These are phyloP conservation scores for Bungarus multicinctus DNA, from an alignment of 2,113 vertebrate genomes.

Conservation along the genomic window DNA sequence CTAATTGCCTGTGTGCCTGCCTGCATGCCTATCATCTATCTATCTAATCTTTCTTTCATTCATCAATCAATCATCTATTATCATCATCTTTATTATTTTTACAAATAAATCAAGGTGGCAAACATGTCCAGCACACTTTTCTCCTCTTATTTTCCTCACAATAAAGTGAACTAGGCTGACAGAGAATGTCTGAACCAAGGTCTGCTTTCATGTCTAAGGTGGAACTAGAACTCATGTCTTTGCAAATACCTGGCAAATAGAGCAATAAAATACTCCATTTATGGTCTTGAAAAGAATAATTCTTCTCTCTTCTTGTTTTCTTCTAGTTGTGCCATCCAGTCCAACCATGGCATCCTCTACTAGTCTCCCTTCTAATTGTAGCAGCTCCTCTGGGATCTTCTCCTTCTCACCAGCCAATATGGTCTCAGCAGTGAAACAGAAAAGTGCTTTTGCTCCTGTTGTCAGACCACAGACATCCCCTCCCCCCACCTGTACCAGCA, in stretches of 20 bases:
- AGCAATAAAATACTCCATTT: not conserved
- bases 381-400: conserved; percentile 95
- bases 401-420: conserved; percentile 99
- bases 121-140: not conserved
- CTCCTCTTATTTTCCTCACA: not conserved
- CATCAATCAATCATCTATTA: not conserved
- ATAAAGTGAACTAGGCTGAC: not conserved
- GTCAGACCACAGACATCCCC: conserved; percentile 95
- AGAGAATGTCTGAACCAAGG: not conserved
- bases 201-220: not conserved
- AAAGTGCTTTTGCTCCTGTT: conserved; percentile 96
- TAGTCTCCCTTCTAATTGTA: conserved; percentile 96
- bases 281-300: conserved; percentile 30
- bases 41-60: not conserved
- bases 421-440: conserved; percentile 97
- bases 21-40: not conserved
- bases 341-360: conserved; percentile 96
- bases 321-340: conserved; percentile 90
- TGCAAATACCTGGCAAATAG: not conserved
- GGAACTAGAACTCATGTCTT: not conserved
- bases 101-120: not conserved
- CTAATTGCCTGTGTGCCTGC: fast-evolving
- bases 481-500: conserved; percentile 95
- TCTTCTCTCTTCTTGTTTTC: conserved; percentile 42
- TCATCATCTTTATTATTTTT: not conserved